Evolutionary conservation across 1,140 invertebrate species (phyloP), one percentile per base, ranked within the genome.

Genomic region (Melipona quadrifasciata): DNA sequence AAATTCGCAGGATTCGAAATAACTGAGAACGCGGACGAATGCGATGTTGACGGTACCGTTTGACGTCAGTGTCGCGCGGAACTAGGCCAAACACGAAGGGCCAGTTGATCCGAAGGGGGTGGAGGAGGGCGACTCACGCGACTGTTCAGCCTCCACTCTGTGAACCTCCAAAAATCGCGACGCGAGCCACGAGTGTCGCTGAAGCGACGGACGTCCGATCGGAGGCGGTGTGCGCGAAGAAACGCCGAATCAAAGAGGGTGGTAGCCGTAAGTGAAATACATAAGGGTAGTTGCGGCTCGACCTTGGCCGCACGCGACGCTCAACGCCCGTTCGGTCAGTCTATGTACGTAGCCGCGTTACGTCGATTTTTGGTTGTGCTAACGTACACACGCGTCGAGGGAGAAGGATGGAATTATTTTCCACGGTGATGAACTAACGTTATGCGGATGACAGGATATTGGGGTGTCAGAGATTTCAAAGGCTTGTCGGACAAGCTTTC

Each of bases 221-320:
- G 24, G 51, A 78, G 27, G 19, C 19, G 1, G n/a, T 55, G 64
- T 55, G 31, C 55, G 24, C 24, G 24, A 57, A 80, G 78, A 74
- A 80, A 67, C 72, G 10, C 11, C 19, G 65, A 27, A 19, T 77
- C 53, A 31, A 24, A 61, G 61, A 71, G 39, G 39, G 55, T 39
- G 85, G 24, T 87, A 81, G 77, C 75, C 47, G 24, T 76, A 84
- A 72, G 86, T 83, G 78, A 84, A 84, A 80, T 80, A 80, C 76
- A 57, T 16, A 58, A 76, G 70, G 78, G 78, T 84, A 78, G 75
- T 78, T 51, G 87, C 77, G 72, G 77, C 67, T 86, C 89, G 92
- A 93, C 93, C 93, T 94, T 94, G 93, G 92, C 93, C 92, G 90
- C 93, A 93, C 93, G 93, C 93, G 92, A 94, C 84, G 86, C 77